Evolutionary conservation across 2,113 vertebrate genomes (phyloP), one percentile per base, ranked within the genome.

Genomic region (Tricholaema leucomelas): DNA sequence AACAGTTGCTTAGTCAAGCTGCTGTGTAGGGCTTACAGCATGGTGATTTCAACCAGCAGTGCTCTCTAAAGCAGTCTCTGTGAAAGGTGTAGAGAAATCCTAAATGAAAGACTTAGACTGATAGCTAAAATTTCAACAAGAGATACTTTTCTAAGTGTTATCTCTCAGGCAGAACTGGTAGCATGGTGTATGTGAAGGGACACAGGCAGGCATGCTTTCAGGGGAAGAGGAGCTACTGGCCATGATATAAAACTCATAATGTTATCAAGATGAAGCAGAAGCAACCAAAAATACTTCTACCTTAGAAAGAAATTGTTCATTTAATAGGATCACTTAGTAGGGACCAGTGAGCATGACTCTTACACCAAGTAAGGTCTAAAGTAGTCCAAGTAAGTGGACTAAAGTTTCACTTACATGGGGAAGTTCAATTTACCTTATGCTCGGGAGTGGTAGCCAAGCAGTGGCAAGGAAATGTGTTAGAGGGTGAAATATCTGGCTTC

Each of bases 151-250:
- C 19, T 66, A 46, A 76, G 31, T 40, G 28, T 15, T 65, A 17
- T 40, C 71, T 66, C 33, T 67, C 5, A 10, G 50, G 18, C 27
- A 61, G 50, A 63, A 19, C 0, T 13, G 20, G 10, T 48, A 63
- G 40, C 56, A n/a, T 10, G 12, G 23, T 56, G 21, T 15, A 8
- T 31, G 28, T 67, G 46, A 56, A 58, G 23, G 20, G 8, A 85
- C 0, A 1, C 30, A 69, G 25, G 21, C 25, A 40, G 36, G 52
- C 14, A 33, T 3, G 1, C 11, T 46, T 15, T 18, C 30, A 65
- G 42, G 44, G 9, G 58, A 1, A 59, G 54, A 42, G 81, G 12
- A 66, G 58, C 31, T 85, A 27, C 56, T 30, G n/a, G 25, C 30
- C 0, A 1, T 74, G 28, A 64, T 7, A 13, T 65, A n/a, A 77